Evolutionary conservation across 2,797 vertebrate species (phyloP).

Genomic region (Huso huso): DNA sequence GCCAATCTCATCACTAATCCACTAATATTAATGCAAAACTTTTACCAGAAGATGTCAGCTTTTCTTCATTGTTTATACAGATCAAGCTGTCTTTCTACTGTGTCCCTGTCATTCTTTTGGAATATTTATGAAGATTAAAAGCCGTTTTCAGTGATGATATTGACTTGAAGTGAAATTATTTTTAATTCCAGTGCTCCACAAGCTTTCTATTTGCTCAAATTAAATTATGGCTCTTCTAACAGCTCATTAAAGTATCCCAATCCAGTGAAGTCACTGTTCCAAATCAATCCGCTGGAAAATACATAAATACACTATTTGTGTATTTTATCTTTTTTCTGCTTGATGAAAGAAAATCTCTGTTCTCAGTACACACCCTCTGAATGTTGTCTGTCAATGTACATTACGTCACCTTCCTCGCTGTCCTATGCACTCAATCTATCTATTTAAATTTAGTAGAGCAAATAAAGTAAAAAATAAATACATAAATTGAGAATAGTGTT

Average conservation of each 20-base stretch:
- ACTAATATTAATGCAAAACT: constrained; percentile 1
- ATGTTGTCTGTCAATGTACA: too few species aligned
- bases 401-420: too few species aligned
- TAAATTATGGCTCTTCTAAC: constrained; percentile 11
- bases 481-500: too few species aligned
- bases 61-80: background rate
- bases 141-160: background rate
- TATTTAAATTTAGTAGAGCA: too few species aligned
- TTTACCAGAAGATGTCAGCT: background rate
- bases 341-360: too few species aligned
- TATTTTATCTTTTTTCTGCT: too few species aligned
- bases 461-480: too few species aligned
- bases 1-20: constrained; percentile 1
- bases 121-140: constrained; percentile 61
- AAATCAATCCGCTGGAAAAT: too few species aligned
- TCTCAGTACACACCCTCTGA: too few species aligned
- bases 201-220: constrained; percentile 8
- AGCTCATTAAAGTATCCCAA: constrained; percentile 5
- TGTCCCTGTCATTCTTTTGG: constrained; percentile 39
- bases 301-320: too few species aligned
- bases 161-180: background rate
- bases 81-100: constrained; percentile 23
- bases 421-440: too few species aligned
- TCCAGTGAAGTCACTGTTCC: background rate
- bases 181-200: constrained; percentile 2